A percentile compares a stretch with the other conserved stretches of the same genome.
Conservation (phyloP, 2,888 invertebrate genomes). For the Athrips mouffetella region DNA sequence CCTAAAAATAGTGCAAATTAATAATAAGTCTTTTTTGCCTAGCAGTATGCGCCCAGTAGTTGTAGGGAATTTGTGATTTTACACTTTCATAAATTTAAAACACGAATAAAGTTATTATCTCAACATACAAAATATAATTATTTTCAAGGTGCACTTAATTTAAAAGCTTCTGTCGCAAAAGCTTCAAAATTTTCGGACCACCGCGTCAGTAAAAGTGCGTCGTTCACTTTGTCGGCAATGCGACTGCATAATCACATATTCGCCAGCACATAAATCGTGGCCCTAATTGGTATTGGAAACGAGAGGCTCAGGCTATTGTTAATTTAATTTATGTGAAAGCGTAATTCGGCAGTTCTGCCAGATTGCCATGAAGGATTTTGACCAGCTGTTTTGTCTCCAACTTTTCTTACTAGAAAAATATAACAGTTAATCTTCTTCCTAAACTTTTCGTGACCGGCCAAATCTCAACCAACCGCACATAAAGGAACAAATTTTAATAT, state of each 20-base stretch:
- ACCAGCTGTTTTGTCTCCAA: too few relatives aligned
- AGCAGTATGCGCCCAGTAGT: too few relatives aligned
- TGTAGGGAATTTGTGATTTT: too few relatives aligned
- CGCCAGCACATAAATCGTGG: background rate
- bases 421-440: too few relatives aligned
- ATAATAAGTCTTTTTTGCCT: too few relatives aligned
- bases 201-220: background rate
- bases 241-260: background rate
- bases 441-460: too few relatives aligned
- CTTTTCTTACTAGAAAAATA: too few relatives aligned
- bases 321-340: constrained; percentile 9
- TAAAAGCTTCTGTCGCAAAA: background rate
- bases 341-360: constrained; percentile 5
- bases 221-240: background rate
- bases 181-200: background rate
- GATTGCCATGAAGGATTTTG: constrained; percentile 1
- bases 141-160: background rate
- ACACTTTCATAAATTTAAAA: background rate
- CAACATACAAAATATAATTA: too few relatives aligned
- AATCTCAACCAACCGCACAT: too few relatives aligned
- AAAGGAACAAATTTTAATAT: too few relatives aligned
- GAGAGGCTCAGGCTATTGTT: constrained; percentile 3
- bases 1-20: too few relatives aligned
- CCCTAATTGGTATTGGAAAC: constrained; percentile 5
- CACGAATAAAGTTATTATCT: background rate